These are phyloP conservation scores for Limenitis arthemis DNA, from an alignment of 2,888 invertebrate species.

Conservation along the genomic window DNA sequence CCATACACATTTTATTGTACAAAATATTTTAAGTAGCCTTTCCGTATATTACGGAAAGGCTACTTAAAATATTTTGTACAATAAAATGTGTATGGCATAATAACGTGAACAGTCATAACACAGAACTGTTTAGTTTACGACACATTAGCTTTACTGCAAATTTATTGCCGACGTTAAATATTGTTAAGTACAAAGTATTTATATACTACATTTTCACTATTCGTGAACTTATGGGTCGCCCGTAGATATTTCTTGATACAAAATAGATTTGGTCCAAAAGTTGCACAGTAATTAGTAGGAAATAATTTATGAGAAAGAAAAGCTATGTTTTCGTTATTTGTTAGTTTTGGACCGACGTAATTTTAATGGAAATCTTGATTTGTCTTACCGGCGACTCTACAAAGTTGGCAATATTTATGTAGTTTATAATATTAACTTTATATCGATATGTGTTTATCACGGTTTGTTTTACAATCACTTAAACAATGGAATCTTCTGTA, in stretches of 20 bases:
- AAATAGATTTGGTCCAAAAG: too few species aligned
- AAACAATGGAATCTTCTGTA: too few species aligned
- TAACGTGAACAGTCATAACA: constrained; percentile 22
- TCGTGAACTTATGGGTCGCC: not conserved
- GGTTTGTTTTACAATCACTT: not conserved
- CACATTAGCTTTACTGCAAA: constrained; percentile 26
- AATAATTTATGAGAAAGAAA: too few species aligned
- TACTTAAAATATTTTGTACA: constrained; percentile 7
- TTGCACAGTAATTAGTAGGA: too few species aligned
- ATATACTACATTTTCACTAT: constrained; percentile 22
- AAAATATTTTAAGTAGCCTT: constrained; percentile 5
- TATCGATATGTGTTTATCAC: not conserved
- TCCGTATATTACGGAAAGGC: not conserved
- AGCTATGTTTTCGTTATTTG: too few species aligned
- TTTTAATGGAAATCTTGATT: too few species aligned
- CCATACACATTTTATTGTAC: constrained; percentile 12
- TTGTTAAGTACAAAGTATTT: constrained; percentile 34
- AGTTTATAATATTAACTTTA: not conserved
- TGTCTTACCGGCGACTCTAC: not conserved
- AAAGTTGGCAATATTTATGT: constrained; percentile 9
- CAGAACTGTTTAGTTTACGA: constrained; percentile 20
- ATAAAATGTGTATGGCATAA: constrained; percentile 13
- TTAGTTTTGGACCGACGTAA: too few species aligned
- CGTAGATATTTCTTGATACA: too few species aligned
- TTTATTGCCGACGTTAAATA: constrained; percentile 23